These are phyloP conservation scores for Spodoptera littoralis DNA, from an alignment of 2,888 invertebrate genomes.

Conservation along the genomic window DNA sequence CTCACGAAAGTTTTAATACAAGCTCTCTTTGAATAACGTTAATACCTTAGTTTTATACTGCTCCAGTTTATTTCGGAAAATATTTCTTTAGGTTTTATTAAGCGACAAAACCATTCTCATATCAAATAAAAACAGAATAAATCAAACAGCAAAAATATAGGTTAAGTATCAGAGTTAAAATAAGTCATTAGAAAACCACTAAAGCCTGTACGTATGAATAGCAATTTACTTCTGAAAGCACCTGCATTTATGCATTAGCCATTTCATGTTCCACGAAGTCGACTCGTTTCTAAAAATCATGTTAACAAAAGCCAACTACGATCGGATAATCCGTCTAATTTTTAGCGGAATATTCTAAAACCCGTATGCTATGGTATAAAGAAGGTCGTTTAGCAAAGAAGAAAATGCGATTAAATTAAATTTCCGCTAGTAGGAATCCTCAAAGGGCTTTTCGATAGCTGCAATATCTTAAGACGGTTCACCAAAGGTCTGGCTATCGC, in stretches of 20 bases:
- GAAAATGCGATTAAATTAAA: constrained; percentile 87
- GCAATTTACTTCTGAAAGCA: constrained; percentile 3
- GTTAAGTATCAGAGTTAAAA: too few species aligned
- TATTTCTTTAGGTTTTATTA: too few species aligned
- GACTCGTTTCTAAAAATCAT: constrained; percentile 21
- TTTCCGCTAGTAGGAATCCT: constrained; percentile 81
- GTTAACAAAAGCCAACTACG: constrained; percentile 31
- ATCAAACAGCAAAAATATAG: too few species aligned
- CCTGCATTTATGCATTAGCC: neutral
- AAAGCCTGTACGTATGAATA: neutral
- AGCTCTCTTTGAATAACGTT: too few species aligned
- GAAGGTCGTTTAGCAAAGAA: constrained; percentile 77
- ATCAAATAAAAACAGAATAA: too few species aligned
- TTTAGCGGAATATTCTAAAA: constrained; percentile 68
- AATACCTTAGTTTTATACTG: too few species aligned
- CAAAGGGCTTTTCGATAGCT: constrained; percentile 82
- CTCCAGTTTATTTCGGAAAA: too few species aligned
- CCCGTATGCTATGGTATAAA: constrained; percentile 69
- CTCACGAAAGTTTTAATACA: too few species aligned
- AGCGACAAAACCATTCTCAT: too few species aligned
- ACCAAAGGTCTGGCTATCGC: constrained; percentile 70
- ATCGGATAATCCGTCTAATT: constrained; percentile 53
- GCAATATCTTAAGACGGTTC: constrained; percentile 82
- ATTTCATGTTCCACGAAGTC: neutral
- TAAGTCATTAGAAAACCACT: neutral